Conservation (phyloP, 2,797 vertebrate species). For the Manis pentadactyla region DNA sequence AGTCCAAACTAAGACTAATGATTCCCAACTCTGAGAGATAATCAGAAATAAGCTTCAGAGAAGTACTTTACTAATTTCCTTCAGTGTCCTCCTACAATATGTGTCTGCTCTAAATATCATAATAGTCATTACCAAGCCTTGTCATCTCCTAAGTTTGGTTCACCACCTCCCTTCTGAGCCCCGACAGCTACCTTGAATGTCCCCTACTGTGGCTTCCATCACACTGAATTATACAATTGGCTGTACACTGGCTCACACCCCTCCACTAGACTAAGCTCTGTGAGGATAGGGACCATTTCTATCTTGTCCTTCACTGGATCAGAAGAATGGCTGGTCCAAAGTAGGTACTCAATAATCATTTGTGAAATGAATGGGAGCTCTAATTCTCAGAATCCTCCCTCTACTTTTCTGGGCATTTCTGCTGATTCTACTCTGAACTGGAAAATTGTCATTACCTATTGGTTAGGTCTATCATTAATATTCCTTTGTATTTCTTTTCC, state of each 20-base stretch:
- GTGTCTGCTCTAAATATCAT: neutral
- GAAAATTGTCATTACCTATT: neutral
- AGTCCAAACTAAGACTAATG: neutral
- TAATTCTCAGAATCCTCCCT: neutral
- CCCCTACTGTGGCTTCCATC: neutral
- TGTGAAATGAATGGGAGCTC: neutral
- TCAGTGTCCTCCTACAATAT: neutral
- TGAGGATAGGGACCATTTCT: neutral
- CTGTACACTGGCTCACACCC: neutral
- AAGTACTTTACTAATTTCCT: neutral
- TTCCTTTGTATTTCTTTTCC: slow-evolving; percentile 31
- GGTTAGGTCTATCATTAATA: neutral
- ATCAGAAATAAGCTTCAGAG: neutral
- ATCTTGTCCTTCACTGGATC: neutral
- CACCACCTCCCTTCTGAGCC: neutral
- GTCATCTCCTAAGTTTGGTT: neutral
- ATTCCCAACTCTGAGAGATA: neutral
- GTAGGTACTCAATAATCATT: neutral
- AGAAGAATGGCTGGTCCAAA: neutral
- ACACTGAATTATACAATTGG: neutral
- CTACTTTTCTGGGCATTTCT: neutral
- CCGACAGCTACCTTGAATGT: no score
- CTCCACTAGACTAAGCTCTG: neutral
- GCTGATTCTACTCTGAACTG: neutral
- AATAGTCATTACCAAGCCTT: neutral